Evolutionary conservation across 1,140 invertebrate species (phyloP), one percentile per base, ranked within the genome.

Genomic region (Neoseiulus cucumeris): DNA sequence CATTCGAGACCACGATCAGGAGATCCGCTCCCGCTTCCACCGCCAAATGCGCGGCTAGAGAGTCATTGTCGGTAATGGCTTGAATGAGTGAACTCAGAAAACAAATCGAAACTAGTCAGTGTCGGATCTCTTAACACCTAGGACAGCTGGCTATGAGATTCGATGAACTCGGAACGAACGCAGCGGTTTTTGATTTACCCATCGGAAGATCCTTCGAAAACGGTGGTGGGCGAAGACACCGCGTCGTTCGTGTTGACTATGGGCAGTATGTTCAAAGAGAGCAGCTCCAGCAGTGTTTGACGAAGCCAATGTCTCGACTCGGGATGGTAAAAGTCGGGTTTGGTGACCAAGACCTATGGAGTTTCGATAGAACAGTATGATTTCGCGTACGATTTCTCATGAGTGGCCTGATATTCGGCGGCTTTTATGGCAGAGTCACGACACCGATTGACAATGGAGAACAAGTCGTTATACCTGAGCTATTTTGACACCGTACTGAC

Each of bases 201-300:
- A 9, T 39, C 33, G 4, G 33, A 39, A 6, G 33, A 9, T 39
- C 33, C 33, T 9, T 39, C 33, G 33, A 39, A 39, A 9, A 39
- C 64, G 28, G 79, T 83, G 7, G 85, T 91, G 1, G 94, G 93
- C 0, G 94, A 91, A 4, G 92, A 91, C 0, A 99, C 94, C 1
- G 94, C 94, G 73, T 99, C 95, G 76, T 99, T 99, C 1, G 95
- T 96, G 75, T 99, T 99, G 68, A 99, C 89, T 70, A 99, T 98
- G 0, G 95, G 95, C n/a, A 98, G 89, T 69, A 98, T 96, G 74
- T 98, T 98, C 64, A 98, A 75, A 66, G 87, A 88, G 65, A 98
- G 87, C 67, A 99, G 79, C 76, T 97, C 93, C 22, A 85, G 87
- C 65, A 98, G 79, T 9, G 70, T 70, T 25, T 64, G 87, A 74